Conservation (phyloP, 2,888 invertebrate species). For the Plebejus argus region DNA sequence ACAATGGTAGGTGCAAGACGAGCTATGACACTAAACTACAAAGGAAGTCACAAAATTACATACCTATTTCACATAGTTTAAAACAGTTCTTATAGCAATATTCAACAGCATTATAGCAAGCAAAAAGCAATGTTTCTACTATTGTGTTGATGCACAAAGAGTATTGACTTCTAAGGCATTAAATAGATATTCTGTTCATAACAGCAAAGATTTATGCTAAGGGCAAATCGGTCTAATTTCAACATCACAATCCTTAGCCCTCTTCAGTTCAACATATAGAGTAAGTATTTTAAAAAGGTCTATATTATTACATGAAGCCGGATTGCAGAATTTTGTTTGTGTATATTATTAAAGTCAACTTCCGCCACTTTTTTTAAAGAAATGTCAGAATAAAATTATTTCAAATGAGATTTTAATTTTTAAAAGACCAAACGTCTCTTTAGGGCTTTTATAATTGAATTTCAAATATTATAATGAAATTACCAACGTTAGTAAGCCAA, state of each 20-base stretch:
- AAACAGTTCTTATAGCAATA: too few relatives aligned
- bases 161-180: neutral
- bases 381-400: too few relatives aligned
- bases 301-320: neutral
- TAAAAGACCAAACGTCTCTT: neutral
- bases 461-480: neutral
- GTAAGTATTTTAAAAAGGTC: neutral
- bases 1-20: too few relatives aligned
- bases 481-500: neutral
- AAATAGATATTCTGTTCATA: neutral
- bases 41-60: too few relatives aligned
- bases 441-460: neutral
- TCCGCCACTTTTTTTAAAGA: too few relatives aligned
- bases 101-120: too few relatives aligned
- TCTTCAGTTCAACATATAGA: neutral
- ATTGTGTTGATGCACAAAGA: neutral
- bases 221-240: neutral
- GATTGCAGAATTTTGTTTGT: too few relatives aligned
- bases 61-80: too few relatives aligned
- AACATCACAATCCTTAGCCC: neutral
- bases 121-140: neutral
- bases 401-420: too few relatives aligned
- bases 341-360: too few relatives aligned
- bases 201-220: neutral
- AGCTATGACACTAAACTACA: too few relatives aligned